phyloP scores from a whole-genome alignment of 2,888 invertebrate species.

The Copidosoma aretas region DNA sequence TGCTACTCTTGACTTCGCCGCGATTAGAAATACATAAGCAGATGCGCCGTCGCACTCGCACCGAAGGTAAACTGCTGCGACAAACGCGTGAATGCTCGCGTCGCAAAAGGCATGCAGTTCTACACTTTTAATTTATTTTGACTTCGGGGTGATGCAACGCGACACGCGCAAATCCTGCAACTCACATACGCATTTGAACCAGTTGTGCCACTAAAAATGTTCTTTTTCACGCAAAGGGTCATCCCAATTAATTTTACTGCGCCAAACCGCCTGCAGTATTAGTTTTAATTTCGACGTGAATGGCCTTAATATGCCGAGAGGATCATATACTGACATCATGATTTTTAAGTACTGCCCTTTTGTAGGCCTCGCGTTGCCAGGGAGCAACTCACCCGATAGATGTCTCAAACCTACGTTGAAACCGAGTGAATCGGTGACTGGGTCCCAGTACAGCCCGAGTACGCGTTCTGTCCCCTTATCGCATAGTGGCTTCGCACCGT shows the following conservation, averaged over 20 bases:
- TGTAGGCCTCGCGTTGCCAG: neutral
- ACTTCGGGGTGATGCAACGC: neutral
- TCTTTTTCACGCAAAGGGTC: neutral
- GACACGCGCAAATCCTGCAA: neutral
- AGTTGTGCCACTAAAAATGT: neutral
- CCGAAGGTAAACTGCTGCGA: constrained; percentile 1
- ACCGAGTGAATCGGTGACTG: neutral
- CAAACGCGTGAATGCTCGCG: constrained; percentile 24
- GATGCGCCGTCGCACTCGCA: neutral
- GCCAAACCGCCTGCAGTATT: constrained; percentile 5
- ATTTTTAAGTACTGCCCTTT: neutral
- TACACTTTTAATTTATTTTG: no score
- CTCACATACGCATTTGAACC: neutral
- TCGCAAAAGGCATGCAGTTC: constrained; percentile 16
- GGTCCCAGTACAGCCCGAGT: constrained; percentile 2
- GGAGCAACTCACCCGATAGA: neutral
- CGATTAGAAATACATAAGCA: neutral
- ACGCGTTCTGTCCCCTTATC: neutral
- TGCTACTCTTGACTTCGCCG: constrained; percentile 14
- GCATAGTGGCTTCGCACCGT: neutral
- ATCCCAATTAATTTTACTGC: neutral
- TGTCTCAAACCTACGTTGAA: neutral
- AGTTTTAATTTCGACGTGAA: constrained; percentile 1
- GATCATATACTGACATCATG: constrained; percentile 2
- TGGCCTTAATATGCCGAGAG: neutral